Evolutionary conservation across 2,888 invertebrate species (phyloP), one percentile per base, ranked within the genome.

Genomic region (Sesia bembeciformis): DNA sequence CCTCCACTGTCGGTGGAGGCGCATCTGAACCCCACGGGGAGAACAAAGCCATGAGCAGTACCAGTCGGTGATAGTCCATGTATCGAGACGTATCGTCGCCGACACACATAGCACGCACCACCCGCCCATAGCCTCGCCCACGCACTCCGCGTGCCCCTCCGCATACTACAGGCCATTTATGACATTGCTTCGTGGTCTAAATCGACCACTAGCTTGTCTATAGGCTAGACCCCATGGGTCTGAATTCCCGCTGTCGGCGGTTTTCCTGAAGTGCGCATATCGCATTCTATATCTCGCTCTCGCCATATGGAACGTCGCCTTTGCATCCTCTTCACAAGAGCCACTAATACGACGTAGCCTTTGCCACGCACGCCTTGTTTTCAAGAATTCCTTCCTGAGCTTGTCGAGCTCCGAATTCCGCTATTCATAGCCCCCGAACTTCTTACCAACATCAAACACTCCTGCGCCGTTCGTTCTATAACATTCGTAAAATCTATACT

Each of bases 21-120:
- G 60, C 58, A 40, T 60, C 62, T 2, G 39, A 5, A 0, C 67
- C 65, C 0, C 58, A 40, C 0, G 67, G 67, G 0, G 52, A 5
- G 40, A 58, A 57, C 4, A 65, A 57, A 0, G 68, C 69, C 8
- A 49, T 41, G 0, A 61, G 0, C 0, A 67, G 56, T 1, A 73
- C 62, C 6, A 50, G 49, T 3, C 52, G 1, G 52, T 72, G 73
- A 23, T 66, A 64, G 0, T 3, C 8, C 0, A 64, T 40, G 54
- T 72, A 70, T 2, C 0, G 1, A 0, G 43, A 3, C 1, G 4
- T n/a, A 3, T 61, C 55, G n/a, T 71, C 70, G 40, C 70, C 72
- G 0, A 68, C 72, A 42, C 66, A 74, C 2, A 73, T 54, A 0
- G 63, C 55, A 0, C 1, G 0, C 3, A 72, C 40, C 1, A 72